Evolutionary conservation across 2,888 invertebrate species (phyloP).

Genomic region (Hyles lineata): DNA sequence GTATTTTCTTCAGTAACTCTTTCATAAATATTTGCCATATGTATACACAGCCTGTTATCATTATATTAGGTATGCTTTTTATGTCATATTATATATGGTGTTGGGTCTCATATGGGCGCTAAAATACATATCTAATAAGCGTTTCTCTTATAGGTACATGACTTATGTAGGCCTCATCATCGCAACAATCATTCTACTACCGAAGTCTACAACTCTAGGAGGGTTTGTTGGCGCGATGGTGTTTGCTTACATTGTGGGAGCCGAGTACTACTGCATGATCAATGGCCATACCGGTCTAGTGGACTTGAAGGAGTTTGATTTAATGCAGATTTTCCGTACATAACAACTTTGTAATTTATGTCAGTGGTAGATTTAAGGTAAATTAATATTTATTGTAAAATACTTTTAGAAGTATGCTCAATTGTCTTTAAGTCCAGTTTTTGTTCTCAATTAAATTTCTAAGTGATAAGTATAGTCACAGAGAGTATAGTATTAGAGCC

Average conservation of each 20-base stretch:
- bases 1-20: not conserved
- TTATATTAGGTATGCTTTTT: not conserved
- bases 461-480: not conserved
- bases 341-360: slow-evolving; percentile 28
- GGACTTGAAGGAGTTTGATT: slow-evolving; percentile 68
- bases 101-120: not conserved
- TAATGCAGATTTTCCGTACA: slow-evolving; percentile 59
- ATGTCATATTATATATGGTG: not conserved
- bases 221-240: slow-evolving; percentile 92
- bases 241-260: slow-evolving; percentile 92
- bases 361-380: slow-evolving; percentile 24
- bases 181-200: slow-evolving; percentile 94
- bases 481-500: too few species aligned
- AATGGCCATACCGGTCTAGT: slow-evolving; percentile 81
- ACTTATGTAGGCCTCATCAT: slow-evolving; percentile 94
- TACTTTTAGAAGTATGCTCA: slow-evolving; percentile 9
- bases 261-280: slow-evolving; percentile 89
- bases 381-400: slow-evolving; percentile 2
- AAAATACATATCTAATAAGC: not conserved
- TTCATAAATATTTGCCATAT: too few species aligned
- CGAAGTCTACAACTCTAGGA: slow-evolving; percentile 91
- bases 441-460: not conserved
- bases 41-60: too few species aligned
- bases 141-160: slow-evolving; percentile 85
- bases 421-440: not conserved